A percentile compares a stretch with the other conserved stretches of the same genome.
Conservation (phyloP, 2,888 invertebrate species). For the Zhengitettix transpicula region DNA sequence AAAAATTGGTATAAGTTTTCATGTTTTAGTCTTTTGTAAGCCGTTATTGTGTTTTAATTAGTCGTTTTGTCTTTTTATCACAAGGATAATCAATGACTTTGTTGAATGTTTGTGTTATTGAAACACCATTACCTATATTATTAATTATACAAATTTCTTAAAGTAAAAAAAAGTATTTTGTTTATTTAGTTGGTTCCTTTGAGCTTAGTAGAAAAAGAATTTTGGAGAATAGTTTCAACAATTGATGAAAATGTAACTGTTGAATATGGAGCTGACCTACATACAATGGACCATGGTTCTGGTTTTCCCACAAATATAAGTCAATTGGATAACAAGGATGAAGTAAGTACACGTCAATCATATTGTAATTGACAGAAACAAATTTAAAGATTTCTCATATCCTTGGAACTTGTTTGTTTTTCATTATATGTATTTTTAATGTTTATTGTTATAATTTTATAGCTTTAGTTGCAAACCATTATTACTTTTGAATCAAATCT, state of each 20-base stretch:
- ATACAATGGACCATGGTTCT: constrained; percentile 94
- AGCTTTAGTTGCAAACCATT: no score
- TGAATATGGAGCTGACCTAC: constrained; percentile 96
- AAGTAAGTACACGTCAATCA: not conserved
- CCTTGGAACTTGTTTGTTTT: no score
- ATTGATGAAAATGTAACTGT: constrained; percentile 95
- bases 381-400: no score
- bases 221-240: constrained; percentile 93
- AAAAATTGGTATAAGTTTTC: no score
- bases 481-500: no score
- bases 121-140: not conserved
- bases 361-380: no score
- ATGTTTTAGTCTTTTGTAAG: not conserved
- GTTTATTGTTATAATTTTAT: no score
- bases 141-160: not conserved
- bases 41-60: no score
- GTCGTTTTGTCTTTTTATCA: no score
- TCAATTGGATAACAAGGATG: not conserved
- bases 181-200: constrained; percentile 51
- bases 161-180: constrained; percentile 4
- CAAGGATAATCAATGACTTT: no score
- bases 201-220: constrained; percentile 83
- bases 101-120: no score
- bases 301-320: constrained; percentile 88
- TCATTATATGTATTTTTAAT: no score